These are phyloP conservation scores for Cathartes aura DNA, from an alignment of 2,113 vertebrate genomes.

Conservation along the genomic window DNA sequence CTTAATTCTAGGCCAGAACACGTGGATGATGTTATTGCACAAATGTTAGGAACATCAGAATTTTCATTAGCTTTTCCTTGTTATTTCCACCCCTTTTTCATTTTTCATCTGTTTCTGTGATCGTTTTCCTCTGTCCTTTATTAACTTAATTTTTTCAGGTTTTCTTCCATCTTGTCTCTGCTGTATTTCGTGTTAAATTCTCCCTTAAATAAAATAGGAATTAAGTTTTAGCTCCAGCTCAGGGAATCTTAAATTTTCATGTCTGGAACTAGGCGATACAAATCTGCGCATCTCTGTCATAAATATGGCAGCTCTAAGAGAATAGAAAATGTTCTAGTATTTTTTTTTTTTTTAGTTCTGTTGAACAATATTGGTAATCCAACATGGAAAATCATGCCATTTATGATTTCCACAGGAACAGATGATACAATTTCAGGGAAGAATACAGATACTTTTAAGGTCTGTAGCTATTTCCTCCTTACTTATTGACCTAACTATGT, in stretches of 20 bases:
- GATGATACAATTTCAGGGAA: neutral
- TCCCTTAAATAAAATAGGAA: neutral
- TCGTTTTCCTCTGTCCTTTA: neutral
- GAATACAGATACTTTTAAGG: neutral
- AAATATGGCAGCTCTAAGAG: accelerated
- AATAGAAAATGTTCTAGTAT: neutral
- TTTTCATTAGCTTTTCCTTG: neutral
- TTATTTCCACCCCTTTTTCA: neutral
- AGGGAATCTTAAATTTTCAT: neutral
- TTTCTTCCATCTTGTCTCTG: neutral
- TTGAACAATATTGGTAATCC: neutral
- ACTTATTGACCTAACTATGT: neutral
- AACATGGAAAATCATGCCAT: neutral
- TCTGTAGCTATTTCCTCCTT: neutral
- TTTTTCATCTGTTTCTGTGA: neutral
- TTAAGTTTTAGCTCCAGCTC: neutral
- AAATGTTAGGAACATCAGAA: neutral
- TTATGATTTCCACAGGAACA: neutral
- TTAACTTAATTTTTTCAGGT: neutral
- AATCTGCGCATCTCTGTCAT: neutral
- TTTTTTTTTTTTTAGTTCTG: neutral
- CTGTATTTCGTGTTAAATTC: neutral
- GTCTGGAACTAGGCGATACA: neutral
- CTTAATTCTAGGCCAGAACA: neutral
- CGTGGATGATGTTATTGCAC: neutral